A percentile compares a stretch with the other conserved stretches of the same genome.
Conservation (phyloP, 2,797 vertebrate species). For the Hyperoplus lanceolatus region DNA sequence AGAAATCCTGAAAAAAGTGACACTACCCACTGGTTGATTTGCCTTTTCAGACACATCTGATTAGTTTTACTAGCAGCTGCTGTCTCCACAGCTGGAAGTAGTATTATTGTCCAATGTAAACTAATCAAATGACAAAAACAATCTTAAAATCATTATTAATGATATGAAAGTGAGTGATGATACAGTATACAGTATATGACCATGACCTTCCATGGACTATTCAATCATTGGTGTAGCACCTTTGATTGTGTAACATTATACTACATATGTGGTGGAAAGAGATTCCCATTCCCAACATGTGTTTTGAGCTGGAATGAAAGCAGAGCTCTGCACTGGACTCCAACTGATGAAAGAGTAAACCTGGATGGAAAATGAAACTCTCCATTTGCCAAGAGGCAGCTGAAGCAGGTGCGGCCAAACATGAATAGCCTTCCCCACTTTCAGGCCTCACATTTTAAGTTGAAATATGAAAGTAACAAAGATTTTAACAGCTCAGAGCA, state of each 20-base stretch:
- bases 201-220: not conserved
- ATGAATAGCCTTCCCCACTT: too few species aligned
- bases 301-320: conserved; percentile 28
- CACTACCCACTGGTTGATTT: conserved; percentile 21
- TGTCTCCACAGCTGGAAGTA: conserved; percentile 19
- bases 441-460: not conserved
- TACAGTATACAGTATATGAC: conserved; percentile 3
- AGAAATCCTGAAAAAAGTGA: conserved; percentile 28
- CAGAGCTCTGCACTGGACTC: conserved; percentile 13
- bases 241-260: conserved; percentile 18
- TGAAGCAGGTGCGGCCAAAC: conserved; percentile 25
- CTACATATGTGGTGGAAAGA: not conserved
- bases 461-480: conserved; percentile 13
- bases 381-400: conserved; percentile 15
- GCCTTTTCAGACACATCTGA: conserved; percentile 55
- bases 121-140: not conserved
- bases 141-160: too few species aligned
- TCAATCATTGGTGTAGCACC: conserved; percentile 2
- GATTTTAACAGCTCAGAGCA: conserved; percentile 5
- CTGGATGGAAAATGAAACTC: conserved; percentile 36
- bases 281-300: conserved; percentile 13
- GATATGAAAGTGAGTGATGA: too few species aligned
- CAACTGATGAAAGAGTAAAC: conserved; percentile 33
- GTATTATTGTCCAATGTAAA: conserved; percentile 5
- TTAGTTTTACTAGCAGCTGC: conserved; percentile 51